These are phyloP conservation scores for Anoplius nigerrimus DNA, from an alignment of 2,888 invertebrate species.

Conservation along the genomic window DNA sequence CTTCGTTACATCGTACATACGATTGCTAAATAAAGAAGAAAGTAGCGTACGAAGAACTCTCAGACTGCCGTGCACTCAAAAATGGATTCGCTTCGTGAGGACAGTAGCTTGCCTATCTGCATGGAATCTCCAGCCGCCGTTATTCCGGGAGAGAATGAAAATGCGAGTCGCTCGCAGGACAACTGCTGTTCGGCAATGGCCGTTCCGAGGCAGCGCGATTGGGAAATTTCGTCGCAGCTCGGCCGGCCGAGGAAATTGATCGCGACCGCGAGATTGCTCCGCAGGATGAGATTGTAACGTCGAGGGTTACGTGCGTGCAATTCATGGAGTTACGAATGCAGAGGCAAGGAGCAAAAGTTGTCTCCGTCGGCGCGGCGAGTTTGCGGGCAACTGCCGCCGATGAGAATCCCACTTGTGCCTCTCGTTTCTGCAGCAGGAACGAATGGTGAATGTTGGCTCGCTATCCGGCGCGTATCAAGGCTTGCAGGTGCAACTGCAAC, in stretches of 20 bases:
- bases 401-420: slow-evolving; percentile 49
- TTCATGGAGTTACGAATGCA: slow-evolving; percentile 31
- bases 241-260: slow-evolving; percentile 40
- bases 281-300: slow-evolving; percentile 47
- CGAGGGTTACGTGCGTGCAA: slow-evolving; percentile 26
- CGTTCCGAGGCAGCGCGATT: background rate
- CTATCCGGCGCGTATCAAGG: too few species aligned
- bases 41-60: too few species aligned
- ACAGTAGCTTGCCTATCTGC: too few species aligned
- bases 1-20: too few species aligned
- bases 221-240: slow-evolving; percentile 7
- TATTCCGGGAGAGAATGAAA: slow-evolving; percentile 19
- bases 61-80: too few species aligned
- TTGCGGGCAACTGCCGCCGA: slow-evolving; percentile 21
- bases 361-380: background rate
- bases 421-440: too few species aligned
- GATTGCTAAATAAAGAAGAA: too few species aligned
- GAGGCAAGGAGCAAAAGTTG: slow-evolving; percentile 9
- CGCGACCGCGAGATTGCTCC: slow-evolving; percentile 43
- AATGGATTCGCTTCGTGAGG: too few species aligned
- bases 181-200: too few species aligned
- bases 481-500: too few species aligned
- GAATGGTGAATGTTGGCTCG: too few species aligned
- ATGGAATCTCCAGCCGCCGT: slow-evolving; percentile 18
- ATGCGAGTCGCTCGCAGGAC: too few species aligned